These are phyloP conservation scores for Gonioctena quinquepunctata DNA, from an alignment of 1,140 invertebrate genomes.

Conservation along the genomic window DNA sequence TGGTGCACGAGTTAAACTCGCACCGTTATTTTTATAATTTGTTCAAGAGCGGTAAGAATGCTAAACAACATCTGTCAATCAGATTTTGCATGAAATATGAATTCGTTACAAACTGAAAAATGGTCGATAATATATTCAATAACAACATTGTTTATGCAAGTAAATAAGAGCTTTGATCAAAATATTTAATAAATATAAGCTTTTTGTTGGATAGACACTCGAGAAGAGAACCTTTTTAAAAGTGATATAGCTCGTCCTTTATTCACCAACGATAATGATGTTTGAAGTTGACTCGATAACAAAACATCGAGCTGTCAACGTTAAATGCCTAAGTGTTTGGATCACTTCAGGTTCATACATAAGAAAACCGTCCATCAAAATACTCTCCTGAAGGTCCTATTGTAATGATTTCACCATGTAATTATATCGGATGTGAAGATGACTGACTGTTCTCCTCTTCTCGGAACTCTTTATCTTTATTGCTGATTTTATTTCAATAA, in stretches of 20 bases:
- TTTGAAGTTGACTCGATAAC: slow-evolving; percentile 36
- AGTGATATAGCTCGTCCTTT: slow-evolving; percentile 34
- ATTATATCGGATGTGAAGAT: slow-evolving; percentile 3
- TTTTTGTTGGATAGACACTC: slow-evolving; percentile 30
- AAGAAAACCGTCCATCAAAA: slow-evolving; percentile 39
- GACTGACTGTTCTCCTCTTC: not conserved
- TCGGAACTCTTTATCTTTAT: not conserved
- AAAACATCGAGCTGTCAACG: slow-evolving; percentile 41
- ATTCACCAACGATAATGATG: slow-evolving; percentile 37
- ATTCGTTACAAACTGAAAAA: too few species aligned
- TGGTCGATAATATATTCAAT: not conserved
- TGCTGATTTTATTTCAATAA: not conserved
- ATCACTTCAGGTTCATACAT: slow-evolving; percentile 35
- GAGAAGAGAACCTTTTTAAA: slow-evolving; percentile 29
- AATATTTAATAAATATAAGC: slow-evolving; percentile 40
- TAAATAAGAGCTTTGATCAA: slow-evolving; percentile 20
- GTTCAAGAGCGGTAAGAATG: too few species aligned
- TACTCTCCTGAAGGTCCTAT: slow-evolving; percentile 33
- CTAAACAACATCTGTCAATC: too few species aligned
- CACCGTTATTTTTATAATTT: too few species aligned
- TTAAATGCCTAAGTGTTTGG: slow-evolving; percentile 39
- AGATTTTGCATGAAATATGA: too few species aligned
- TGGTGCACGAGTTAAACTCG: too few species aligned
- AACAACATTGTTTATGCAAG: slow-evolving; percentile 14
- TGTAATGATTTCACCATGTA: slow-evolving; percentile 24